These are phyloP conservation scores for Rhodinocichla rosea DNA, from an alignment of 2,113 vertebrate genomes.

Conservation along the genomic window DNA sequence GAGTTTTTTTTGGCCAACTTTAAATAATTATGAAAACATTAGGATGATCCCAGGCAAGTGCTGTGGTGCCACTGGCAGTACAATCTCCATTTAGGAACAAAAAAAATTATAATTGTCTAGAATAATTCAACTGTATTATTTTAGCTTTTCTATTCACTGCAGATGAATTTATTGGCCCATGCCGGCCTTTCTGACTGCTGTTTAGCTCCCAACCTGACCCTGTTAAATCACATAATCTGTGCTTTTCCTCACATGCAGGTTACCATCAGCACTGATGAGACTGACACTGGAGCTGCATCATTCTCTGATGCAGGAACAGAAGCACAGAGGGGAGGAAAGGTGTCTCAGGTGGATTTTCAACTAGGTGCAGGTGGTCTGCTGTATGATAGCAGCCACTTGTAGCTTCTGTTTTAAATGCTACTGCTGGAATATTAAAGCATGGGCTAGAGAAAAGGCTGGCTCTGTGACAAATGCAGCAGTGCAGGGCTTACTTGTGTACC, in stretches of 20 bases:
- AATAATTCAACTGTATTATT: background rate
- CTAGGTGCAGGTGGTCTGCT: background rate
- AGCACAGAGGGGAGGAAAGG: background rate
- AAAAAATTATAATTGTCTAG: background rate
- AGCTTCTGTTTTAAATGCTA: background rate
- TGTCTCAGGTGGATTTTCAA: background rate
- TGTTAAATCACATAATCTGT: background rate
- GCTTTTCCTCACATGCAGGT: background rate
- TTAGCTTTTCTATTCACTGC: background rate
- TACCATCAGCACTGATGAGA: background rate
- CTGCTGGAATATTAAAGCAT: background rate
- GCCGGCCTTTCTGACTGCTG: background rate
- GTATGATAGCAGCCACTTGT: background rate
- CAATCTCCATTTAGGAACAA: background rate
- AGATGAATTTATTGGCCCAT: background rate
- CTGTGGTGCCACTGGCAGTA: background rate
- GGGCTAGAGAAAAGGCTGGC: background rate
- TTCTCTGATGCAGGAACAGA: background rate
- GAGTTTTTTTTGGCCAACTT: background rate
- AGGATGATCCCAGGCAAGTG: background rate
- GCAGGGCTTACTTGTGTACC: background rate
- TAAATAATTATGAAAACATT: background rate
- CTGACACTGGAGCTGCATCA: background rate
- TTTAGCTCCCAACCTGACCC: background rate
- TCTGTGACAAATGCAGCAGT: background rate